Conservation (phyloP, 2,888 invertebrate species). For the Melanchra persicariae region DNA sequence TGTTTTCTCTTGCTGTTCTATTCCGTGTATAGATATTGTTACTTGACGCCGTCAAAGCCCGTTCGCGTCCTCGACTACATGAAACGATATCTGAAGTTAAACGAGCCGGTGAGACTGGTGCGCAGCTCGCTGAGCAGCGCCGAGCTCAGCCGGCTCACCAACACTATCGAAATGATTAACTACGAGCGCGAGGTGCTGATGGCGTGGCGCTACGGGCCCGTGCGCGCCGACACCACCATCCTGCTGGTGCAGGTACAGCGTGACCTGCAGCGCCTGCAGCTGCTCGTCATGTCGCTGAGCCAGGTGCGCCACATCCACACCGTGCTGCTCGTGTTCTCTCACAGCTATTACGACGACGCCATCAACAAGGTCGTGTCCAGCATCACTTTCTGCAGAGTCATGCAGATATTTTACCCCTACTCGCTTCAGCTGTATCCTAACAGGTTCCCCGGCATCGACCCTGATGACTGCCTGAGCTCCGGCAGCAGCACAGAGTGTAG, state of each 20-base stretch:
- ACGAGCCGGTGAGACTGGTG: constrained; percentile 31
- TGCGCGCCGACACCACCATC: constrained; percentile 61
- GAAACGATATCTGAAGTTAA: constrained; percentile 52
- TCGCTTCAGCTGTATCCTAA: constrained; percentile 75
- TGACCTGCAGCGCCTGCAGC: constrained; percentile 68
- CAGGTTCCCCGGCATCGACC: constrained; percentile 72
- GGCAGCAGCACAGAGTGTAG: constrained; percentile 42
- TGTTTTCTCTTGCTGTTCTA: constrained; percentile 48
- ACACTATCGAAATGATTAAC: constrained; percentile 65
- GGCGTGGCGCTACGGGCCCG: constrained; percentile 56
- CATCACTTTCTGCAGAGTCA: constrained; percentile 76
- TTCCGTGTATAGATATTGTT: constrained; percentile 31
- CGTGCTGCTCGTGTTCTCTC: constrained; percentile 76
- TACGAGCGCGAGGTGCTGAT: constrained; percentile 64
- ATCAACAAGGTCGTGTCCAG: constrained; percentile 69
- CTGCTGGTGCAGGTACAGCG: constrained; percentile 71
- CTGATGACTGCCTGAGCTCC: constrained; percentile 59
- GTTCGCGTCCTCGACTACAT: constrained; percentile 44
- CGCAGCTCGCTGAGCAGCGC: constrained; percentile 11
- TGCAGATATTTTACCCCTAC: constrained; percentile 78
- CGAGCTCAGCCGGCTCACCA: constrained; percentile 47
- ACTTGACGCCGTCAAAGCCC: neutral
- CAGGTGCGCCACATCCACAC: constrained; percentile 69
- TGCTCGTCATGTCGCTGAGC: constrained; percentile 72
- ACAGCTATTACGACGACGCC: constrained; percentile 71